phyloP scores from a whole-genome alignment of 2,113 vertebrate genomes.

The Silurus glanis region DNA sequence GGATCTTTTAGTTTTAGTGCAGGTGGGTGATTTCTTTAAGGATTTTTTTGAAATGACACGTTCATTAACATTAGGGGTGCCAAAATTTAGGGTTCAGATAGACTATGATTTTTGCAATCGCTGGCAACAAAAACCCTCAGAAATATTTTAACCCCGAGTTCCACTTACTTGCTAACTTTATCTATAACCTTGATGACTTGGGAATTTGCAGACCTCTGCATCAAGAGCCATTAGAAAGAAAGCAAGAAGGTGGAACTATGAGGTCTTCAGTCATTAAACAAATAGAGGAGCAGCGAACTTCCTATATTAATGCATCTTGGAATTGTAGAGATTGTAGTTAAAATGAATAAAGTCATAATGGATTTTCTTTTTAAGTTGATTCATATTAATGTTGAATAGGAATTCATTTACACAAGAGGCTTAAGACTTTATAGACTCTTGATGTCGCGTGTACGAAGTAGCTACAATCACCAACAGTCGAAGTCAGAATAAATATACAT shows the following conservation, averaged over 20 bases:
- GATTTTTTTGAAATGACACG: too few species aligned
- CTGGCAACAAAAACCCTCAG: neutral
- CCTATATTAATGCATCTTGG: neutral
- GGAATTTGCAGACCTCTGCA: neutral
- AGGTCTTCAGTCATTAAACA: neutral
- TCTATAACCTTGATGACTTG: neutral
- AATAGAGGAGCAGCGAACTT: neutral
- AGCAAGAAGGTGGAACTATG: neutral
- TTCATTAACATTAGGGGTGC: neutral
- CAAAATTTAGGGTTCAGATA: neutral
- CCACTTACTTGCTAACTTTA: neutral
- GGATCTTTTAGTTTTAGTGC: neutral
- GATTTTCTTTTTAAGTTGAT: neutral
- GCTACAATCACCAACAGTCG: neutral
- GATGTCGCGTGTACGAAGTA: neutral
- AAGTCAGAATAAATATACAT: neutral
- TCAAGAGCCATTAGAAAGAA: neutral
- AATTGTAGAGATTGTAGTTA: neutral
- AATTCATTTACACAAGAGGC: neutral
- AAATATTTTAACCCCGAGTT: too few species aligned
- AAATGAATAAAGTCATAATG: neutral
- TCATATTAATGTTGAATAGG: neutral
- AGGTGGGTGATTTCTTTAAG: too few species aligned
- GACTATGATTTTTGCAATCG: neutral
- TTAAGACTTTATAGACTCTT: neutral